Conservation (phyloP, 2,888 invertebrate species). For the Pachydiplax longipennis region DNA sequence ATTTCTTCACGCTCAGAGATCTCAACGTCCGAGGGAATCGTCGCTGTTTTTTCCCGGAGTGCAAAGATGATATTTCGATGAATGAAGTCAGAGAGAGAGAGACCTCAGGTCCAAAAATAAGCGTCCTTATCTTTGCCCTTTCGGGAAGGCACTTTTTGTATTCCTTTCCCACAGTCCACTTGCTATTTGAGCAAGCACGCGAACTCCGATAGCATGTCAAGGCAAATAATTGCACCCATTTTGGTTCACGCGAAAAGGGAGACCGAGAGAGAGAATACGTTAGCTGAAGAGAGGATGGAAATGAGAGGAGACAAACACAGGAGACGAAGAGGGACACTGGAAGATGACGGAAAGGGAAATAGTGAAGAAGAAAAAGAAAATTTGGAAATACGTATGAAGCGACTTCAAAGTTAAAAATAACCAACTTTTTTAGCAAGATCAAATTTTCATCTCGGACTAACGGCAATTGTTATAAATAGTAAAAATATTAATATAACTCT, state of each 20-base stretch:
- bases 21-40: too few relatives aligned
- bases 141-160: neutral
- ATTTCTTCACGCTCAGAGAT: neutral
- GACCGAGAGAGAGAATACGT: neutral
- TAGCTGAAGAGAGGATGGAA: neutral
- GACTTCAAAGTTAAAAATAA: neutral
- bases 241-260: neutral
- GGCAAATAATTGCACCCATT: slow-evolving; percentile 1
- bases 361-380: neutral
- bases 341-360: neutral
- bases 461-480: too few relatives aligned
- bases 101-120: neutral
- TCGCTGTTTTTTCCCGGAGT: too few relatives aligned
- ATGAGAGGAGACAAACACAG: neutral
- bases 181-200: neutral
- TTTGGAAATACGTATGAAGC: neutral
- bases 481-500: too few relatives aligned
- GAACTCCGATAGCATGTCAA: neutral
- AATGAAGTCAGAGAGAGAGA: neutral
- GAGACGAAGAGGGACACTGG: neutral
- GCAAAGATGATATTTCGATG: neutral
- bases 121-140: neutral
- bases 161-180: slow-evolving; percentile 1
- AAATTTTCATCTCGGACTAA: too few relatives aligned
- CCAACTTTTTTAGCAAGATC: too few relatives aligned